These are phyloP conservation scores for Anastatus disparis DNA, from an alignment of 1,140 invertebrate genomes.

Conservation along the genomic window DNA sequence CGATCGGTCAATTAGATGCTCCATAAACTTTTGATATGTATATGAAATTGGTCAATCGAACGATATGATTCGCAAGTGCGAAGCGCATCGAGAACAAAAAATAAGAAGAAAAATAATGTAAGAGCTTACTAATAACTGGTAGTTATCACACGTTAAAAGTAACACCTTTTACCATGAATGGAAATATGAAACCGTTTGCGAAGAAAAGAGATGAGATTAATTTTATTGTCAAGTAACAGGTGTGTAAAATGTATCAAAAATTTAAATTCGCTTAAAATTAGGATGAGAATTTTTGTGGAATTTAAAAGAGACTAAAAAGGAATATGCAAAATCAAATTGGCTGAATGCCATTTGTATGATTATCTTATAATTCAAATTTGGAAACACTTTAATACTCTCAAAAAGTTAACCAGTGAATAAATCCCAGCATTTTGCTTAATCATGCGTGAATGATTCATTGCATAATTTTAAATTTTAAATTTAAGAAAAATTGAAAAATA, in stretches of 20 bases:
- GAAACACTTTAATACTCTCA: no score
- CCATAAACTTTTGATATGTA: no score
- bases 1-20: slow-evolving; percentile 53
- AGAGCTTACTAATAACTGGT: slow-evolving; percentile 27
- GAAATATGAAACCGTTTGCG: slow-evolving; percentile 12
- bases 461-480: no score
- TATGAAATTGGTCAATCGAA: slow-evolving; percentile 57
- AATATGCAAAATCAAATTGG: no score
- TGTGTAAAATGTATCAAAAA: neutral
- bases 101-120: neutral
- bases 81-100: neutral
- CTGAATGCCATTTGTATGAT: no score
- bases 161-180: slow-evolving; percentile 1
- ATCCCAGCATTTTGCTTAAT: no score
- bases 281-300: neutral
- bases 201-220: neutral
- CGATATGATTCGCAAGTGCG: neutral
- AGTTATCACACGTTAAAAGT: slow-evolving; percentile 29
- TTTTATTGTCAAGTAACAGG: slow-evolving; percentile 25
- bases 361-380: no score
- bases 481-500: no score
- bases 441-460: no score
- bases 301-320: no score
- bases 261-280: neutral
- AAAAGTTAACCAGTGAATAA: no score